phyloP scores from a whole-genome alignment of 2,888 invertebrate species.

The Caenorhabditis panamensis region DNA sequence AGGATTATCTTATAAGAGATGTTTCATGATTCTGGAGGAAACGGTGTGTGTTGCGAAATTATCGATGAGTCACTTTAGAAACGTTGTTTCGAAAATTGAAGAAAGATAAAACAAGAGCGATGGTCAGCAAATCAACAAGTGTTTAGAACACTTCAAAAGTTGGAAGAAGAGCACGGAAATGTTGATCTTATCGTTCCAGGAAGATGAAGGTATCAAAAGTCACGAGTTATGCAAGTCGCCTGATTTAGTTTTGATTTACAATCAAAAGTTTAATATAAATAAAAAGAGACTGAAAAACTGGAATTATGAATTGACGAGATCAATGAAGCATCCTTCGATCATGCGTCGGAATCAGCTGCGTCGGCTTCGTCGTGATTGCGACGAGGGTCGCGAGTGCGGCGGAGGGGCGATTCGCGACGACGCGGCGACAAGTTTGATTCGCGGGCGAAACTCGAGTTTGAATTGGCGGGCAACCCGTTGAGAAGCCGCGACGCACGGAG shows the following conservation, averaged over 20 bases:
- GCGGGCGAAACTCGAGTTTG: constrained; percentile 35
- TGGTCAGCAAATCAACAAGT: not conserved
- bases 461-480: constrained; percentile 46
- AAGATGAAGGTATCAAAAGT: not conserved
- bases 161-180: too few species aligned
- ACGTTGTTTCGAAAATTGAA: not conserved
- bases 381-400: constrained; percentile 6
- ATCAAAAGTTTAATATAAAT: not conserved
- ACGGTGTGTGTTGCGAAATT: not conserved
- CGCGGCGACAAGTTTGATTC: constrained; percentile 16
- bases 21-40: not conserved
- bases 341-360: not conserved
- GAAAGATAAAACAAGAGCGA: not conserved
- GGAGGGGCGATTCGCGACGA: constrained; percentile 6
- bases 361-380: constrained; percentile 6
- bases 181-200: not conserved
- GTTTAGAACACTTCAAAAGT: too few species aligned
- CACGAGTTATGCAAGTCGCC: not conserved
- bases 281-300: not conserved
- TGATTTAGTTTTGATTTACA: not conserved
- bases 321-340: not conserved
- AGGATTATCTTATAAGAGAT: too few species aligned
- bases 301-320: not conserved
- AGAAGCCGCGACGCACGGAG: constrained; percentile 35
- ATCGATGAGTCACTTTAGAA: constrained; percentile 10